Conservation (phyloP, 2,888 invertebrate genomes). For the Drosophila picticornis region DNA sequence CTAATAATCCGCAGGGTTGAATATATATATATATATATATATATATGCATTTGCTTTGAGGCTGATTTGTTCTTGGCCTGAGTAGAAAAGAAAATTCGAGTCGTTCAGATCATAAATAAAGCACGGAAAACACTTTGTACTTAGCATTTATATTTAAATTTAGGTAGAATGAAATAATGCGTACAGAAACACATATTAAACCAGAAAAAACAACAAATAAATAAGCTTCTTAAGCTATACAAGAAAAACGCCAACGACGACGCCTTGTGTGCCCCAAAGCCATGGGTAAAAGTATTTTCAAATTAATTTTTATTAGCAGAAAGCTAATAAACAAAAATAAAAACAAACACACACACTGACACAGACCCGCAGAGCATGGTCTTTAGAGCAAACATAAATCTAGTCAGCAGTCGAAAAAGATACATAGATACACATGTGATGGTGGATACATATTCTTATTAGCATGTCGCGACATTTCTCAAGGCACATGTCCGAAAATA, state of each 20-base stretch:
- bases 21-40: conserved; percentile 6
- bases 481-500: conserved; percentile 69
- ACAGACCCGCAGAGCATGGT: conserved; percentile 23
- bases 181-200: conserved; percentile 50
- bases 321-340: conserved; percentile 73
- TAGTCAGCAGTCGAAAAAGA: conserved; percentile 39
- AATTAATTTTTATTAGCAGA: conserved; percentile 79
- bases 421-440: conserved; percentile 1
- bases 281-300: conserved; percentile 74
- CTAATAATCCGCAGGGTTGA: conserved; percentile 50
- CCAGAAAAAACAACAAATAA: conserved; percentile 70
- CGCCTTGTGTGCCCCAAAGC: conserved; percentile 38
- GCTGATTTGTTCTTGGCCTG: conserved; percentile 5
- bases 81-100: conserved; percentile 29
- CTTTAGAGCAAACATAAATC: conserved; percentile 67
- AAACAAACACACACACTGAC: conserved; percentile 3
- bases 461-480: conserved; percentile 79
- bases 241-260: conserved; percentile 28
- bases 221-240: conserved; percentile 72
- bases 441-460: conserved; percentile 71
- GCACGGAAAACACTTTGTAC: conserved; percentile 55
- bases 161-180: conserved; percentile 61
- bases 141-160: conserved; percentile 57
- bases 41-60: conserved; percentile 3
- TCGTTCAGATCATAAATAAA: conserved; percentile 67